Percentiles rank a stretch among this genome's conserved stretches.
phyloP scores from a whole-genome alignment of 2,113 vertebrate species.

The Laterallus jamaicensis region DNA sequence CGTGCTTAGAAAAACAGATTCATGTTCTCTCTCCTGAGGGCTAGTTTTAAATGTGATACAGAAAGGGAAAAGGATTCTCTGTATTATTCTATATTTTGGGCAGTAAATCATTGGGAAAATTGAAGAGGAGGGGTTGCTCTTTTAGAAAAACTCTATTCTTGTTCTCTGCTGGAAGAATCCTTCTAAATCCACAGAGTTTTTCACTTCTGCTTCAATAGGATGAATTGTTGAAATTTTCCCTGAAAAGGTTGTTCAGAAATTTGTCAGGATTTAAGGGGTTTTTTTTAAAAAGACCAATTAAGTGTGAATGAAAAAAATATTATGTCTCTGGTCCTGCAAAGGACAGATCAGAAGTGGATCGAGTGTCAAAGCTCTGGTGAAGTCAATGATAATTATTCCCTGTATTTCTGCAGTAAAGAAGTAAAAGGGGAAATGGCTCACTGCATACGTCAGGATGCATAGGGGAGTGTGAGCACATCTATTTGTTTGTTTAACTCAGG shows the following conservation, averaged over 20 bases:
- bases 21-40: slow-evolving; percentile 26
- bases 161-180: background rate
- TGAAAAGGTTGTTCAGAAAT: background rate
- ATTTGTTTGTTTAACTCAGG: background rate
- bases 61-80: background rate
- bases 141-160: background rate
- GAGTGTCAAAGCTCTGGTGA: background rate
- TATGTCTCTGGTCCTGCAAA: background rate
- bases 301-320: background rate
- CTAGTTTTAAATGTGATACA: background rate
- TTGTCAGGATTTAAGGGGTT: background rate
- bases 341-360: background rate
- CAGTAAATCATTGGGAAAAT: background rate
- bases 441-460: accelerated
- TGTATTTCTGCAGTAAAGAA: background rate
- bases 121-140: background rate
- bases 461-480: background rate
- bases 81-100: background rate
- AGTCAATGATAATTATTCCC: background rate
- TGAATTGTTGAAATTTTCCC: background rate
- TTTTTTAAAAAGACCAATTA: background rate
- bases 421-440: background rate
- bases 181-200: background rate
- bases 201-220: background rate
- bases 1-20: slow-evolving; percentile 19